phyloP scores from a whole-genome alignment of 1,140 invertebrate genomes.

The Bombyx mori region ASM3026992v2 NC_085112.1:16185501-16186000 shows the following conservation, averaged over 20 bases:
- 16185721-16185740: no score
- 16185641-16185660: conserved; percentile 21
- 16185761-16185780: conserved; percentile 20
- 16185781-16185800: conserved; percentile 23
- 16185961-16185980: conserved; percentile 29
- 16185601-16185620: conserved; percentile 24
- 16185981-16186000: no score
- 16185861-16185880: conserved; percentile 30
- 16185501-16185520: conserved; percentile 21
- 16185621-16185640: conserved; percentile 8
- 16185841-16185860: conserved; percentile 34
- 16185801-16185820: conserved; percentile 27
- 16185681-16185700: conserved; percentile 11
- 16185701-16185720: background rate
- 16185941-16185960: conserved; percentile 35
- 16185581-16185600: conserved; percentile 28
- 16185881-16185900: conserved; percentile 33
- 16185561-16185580: conserved; percentile 26
- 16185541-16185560: conserved; percentile 25
- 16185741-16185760: background rate
- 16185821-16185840: conserved; percentile 30
- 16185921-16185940: conserved; percentile 32
- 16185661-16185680: conserved; percentile 33
- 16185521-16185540: conserved; percentile 25
- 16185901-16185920: conserved; percentile 25